phyloP scores from a whole-genome alignment of 2,888 invertebrate genomes.

The Athrips mouffetella region DNA sequence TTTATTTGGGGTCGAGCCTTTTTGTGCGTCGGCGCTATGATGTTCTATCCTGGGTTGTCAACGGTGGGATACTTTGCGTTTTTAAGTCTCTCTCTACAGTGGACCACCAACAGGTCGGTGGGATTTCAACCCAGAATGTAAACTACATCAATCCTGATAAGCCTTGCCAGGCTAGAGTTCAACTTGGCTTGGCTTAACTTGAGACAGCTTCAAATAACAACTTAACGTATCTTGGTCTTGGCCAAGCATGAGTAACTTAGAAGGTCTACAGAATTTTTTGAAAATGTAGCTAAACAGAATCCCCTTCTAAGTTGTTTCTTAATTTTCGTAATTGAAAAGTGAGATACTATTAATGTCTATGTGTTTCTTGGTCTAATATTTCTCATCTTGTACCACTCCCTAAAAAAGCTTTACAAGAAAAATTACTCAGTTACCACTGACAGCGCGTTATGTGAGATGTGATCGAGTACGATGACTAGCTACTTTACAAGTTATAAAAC shows the following conservation, averaged over 20 bases:
- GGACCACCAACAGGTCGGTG: too few species aligned
- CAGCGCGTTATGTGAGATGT: constrained; percentile 58
- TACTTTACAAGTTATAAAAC: constrained; percentile 32
- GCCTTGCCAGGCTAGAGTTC: too few species aligned
- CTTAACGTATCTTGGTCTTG: background rate
- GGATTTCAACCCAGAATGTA: too few species aligned
- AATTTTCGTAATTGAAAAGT: background rate
- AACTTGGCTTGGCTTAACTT: too few species aligned
- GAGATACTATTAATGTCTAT: background rate
- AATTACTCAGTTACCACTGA: constrained; percentile 46
- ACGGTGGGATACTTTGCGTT: too few species aligned
- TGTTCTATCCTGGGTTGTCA: too few species aligned
- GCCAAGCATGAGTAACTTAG: background rate
- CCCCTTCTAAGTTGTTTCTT: background rate
- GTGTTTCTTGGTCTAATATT: too few species aligned
- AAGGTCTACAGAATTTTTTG: background rate
- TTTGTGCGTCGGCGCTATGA: too few species aligned
- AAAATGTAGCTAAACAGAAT: too few species aligned
- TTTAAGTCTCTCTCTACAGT: too few species aligned
- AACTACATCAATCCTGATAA: too few species aligned
- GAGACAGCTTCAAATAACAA: background rate
- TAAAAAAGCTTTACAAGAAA: constrained; percentile 39
- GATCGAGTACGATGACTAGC: constrained; percentile 62
- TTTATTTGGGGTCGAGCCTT: too few species aligned
- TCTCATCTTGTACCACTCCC: constrained; percentile 31